Percentiles rank a stretch among this genome's conserved stretches.
Conservation (phyloP, 2,797 vertebrate genomes). For the Phataginus tetradactyla region DNA sequence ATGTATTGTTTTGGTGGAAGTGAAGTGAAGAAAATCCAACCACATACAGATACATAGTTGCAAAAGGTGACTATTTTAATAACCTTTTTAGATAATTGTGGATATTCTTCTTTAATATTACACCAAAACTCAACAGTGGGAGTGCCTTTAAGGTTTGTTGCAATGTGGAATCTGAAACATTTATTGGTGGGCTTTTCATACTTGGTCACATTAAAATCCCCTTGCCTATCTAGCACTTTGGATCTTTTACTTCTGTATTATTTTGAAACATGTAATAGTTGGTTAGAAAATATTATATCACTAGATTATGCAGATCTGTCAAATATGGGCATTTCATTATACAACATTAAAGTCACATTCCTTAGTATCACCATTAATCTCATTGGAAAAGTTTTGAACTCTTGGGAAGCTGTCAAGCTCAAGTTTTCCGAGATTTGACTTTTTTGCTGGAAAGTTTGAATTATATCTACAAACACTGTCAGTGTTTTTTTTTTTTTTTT, state of each 20-base stretch:
- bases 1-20: not conserved
- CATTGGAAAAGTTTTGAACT: not conserved
- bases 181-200: not conserved
- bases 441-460: not conserved
- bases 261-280: not conserved
- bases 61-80: not conserved
- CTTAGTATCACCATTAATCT: not conserved
- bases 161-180: not conserved
- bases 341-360: not conserved
- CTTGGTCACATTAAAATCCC: not conserved
- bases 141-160: not conserved
- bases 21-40: not conserved
- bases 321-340: not conserved
- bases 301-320: not conserved
- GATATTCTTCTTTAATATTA: not conserved
- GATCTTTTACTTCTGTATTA: not conserved
- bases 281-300: not conserved
- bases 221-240: not conserved
- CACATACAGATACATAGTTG: not conserved
- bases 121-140: not conserved
- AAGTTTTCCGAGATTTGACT: not conserved
- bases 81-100: not conserved
- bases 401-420: not conserved
- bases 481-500: not conserved
- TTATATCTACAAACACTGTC: not conserved